Evolutionary conservation across 2,797 vertebrate species (phyloP), one percentile per base, ranked within the genome.

Genomic region (Crenichthys baileyi): DNA sequence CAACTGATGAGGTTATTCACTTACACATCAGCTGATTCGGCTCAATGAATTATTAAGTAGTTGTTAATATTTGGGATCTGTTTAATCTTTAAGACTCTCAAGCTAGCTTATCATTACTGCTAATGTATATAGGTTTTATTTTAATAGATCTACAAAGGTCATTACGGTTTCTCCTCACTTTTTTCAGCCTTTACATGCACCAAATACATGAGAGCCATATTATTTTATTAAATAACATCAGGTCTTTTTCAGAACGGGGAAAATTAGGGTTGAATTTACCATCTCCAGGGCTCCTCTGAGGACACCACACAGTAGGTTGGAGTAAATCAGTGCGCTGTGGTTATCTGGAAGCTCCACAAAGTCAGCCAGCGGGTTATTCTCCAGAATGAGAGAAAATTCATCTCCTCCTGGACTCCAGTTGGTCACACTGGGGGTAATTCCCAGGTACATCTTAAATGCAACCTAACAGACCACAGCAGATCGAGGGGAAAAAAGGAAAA

Each of bases 351-450:
- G 96, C 92, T 99, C 98, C 85, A 99, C 98, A 67, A 99, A 99
- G 94, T 99, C 98, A 76, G 99, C 98, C 91, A 99, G 90, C 0
- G 98, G 98, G 92, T 99, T 99, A 87, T 96, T 99, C 92, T 99
- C 98, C 75, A 99, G 92, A 87, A 99, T 98, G 83, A 99, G 96
- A 74, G 98, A 99, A 95, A 99, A 99, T 84, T 99, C 98, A 0
- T 99, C 98, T 0, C 98, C 98, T 12, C 97, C 98, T 15, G 98
- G 98, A 90, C 98, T 99, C 98, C 98, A 99, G 92, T 99, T 99
- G 89, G 98, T 99, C 95, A 99, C 97, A 76, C 97, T 99, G 0
- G 98, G 98, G 72, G 98, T 99, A 91, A 98, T 94, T 83, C 98
- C 98, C 90, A 99, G 93, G 90, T 99, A 99, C 97, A 98, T 99